These are phyloP conservation scores for Caenorhabditis parvicauda DNA, from an alignment of 2,888 invertebrate species.

Conservation along the genomic window DNA sequence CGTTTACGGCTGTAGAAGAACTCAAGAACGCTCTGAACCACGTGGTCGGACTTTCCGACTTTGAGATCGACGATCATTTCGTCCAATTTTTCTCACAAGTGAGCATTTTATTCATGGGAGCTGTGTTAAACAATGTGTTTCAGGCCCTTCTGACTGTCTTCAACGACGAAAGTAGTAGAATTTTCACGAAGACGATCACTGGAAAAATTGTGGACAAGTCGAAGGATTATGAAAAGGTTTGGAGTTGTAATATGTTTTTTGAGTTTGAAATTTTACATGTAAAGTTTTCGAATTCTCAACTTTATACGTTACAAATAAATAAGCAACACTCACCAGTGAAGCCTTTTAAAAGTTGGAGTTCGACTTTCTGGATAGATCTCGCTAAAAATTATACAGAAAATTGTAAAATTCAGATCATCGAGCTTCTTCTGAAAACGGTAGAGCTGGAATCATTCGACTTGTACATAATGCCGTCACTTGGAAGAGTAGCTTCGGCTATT, in stretches of 20 bases:
- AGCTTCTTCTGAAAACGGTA: constrained; percentile 22
- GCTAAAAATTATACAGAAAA: too few species aligned
- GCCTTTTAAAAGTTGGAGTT: too few species aligned
- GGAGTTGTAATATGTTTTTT: background rate
- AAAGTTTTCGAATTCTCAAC: too few species aligned
- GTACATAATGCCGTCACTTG: constrained; percentile 43
- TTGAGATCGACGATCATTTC: constrained; percentile 13
- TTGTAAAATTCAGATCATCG: constrained; percentile 19
- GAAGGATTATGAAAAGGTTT: constrained; percentile 13
- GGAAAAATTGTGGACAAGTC: constrained; percentile 23
- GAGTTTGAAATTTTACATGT: background rate
- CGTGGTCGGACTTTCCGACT: constrained; percentile 17
- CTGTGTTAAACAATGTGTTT: constrained; percentile 2
- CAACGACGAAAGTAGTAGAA: constrained; percentile 15
- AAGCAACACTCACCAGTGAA: too few species aligned
- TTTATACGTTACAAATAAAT: too few species aligned
- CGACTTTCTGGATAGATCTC: too few species aligned
- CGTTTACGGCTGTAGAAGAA: constrained; percentile 13
- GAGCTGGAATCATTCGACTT: constrained; percentile 40
- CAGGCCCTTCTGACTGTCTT: constrained; percentile 17
- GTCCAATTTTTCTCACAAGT: constrained; percentile 21
- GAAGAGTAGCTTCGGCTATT: constrained; percentile 27
- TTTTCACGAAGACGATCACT: constrained; percentile 19
- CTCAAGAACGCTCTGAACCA: constrained; percentile 14
- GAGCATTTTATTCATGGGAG: background rate